These are phyloP conservation scores for Pteronura brasiliensis DNA, from an alignment of 2,113 vertebrate species.

Conservation along the genomic window DNA sequence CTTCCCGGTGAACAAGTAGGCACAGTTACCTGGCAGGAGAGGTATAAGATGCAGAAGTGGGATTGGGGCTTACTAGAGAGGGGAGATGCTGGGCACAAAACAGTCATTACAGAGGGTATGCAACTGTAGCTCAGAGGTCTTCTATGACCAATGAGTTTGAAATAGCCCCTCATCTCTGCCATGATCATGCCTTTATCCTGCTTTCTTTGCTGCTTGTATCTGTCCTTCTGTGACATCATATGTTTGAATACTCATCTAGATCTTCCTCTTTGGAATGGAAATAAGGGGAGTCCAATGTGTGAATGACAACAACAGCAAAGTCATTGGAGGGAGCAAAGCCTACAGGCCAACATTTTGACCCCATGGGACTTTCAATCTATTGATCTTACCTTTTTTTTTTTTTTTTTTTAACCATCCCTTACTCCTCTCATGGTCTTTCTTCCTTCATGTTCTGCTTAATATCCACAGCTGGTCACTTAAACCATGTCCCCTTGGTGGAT, in stretches of 20 bases:
- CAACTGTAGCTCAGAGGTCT: not conserved
- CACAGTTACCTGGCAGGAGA: not conserved
- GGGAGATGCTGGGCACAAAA: not conserved
- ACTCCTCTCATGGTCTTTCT: not conserved
- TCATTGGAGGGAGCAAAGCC: not conserved
- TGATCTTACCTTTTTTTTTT: not conserved
- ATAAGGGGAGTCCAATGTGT: not conserved
- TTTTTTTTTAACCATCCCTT: not conserved
- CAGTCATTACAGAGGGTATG: not conserved
- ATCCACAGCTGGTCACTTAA: not conserved
- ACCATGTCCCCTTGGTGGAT: not conserved
- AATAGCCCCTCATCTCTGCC: not conserved
- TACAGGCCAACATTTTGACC: too few species aligned
- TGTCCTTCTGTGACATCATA: not conserved
- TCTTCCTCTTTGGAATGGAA: not conserved
- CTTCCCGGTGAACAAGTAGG: not conserved
- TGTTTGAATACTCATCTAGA: not conserved
- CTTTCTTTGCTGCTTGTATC: not conserved
- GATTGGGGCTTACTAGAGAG: not conserved
- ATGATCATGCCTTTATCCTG: not conserved
- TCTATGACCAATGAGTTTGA: not conserved
- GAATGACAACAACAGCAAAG: not conserved
- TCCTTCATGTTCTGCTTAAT: not conserved
- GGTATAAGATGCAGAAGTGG: not conserved
- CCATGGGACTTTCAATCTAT: accelerated